phyloP scores from a whole-genome alignment of 2,888 invertebrate genomes.

The Cylindroiulus punctatus region DNA sequence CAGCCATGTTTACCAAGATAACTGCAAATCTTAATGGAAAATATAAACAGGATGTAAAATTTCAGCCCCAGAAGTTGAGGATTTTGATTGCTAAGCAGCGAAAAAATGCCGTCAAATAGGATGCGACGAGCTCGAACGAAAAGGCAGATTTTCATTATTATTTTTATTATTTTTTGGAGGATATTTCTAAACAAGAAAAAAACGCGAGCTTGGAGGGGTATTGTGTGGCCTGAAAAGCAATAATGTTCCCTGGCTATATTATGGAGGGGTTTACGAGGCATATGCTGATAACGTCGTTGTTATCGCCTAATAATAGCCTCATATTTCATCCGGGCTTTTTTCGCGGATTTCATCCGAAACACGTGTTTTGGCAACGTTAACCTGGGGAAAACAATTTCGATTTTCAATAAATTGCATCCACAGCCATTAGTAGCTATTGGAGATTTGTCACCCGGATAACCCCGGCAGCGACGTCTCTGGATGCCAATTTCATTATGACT shows the following conservation, averaged over 20 bases:
- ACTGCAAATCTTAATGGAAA: neutral
- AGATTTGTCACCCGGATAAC: slow-evolving; percentile 44
- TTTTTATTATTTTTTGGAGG: neutral
- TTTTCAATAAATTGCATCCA: slow-evolving; percentile 37
- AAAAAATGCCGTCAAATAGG: neutral
- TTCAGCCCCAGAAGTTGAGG: neutral
- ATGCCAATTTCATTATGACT: slow-evolving; percentile 39
- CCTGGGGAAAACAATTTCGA: slow-evolving; percentile 26
- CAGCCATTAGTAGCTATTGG: slow-evolving; percentile 1
- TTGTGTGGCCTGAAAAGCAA: slow-evolving; percentile 5
- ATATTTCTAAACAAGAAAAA: neutral
- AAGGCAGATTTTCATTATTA: neutral
- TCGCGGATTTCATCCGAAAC: neutral
- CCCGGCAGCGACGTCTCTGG: neutral
- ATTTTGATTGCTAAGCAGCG: neutral
- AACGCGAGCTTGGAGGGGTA: neutral
- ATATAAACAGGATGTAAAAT: neutral
- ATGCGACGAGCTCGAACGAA: neutral
- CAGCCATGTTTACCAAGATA: neutral
- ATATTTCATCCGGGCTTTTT: neutral
- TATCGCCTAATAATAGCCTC: slow-evolving; percentile 36
- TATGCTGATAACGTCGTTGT: slow-evolving; percentile 34
- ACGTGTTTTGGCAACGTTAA: slow-evolving; percentile 22
- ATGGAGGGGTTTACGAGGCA: slow-evolving; percentile 7
- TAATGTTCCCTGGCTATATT: slow-evolving; percentile 9